Conservation (phyloP, 2,797 vertebrate genomes). For the Vultur gryphus region DNA sequence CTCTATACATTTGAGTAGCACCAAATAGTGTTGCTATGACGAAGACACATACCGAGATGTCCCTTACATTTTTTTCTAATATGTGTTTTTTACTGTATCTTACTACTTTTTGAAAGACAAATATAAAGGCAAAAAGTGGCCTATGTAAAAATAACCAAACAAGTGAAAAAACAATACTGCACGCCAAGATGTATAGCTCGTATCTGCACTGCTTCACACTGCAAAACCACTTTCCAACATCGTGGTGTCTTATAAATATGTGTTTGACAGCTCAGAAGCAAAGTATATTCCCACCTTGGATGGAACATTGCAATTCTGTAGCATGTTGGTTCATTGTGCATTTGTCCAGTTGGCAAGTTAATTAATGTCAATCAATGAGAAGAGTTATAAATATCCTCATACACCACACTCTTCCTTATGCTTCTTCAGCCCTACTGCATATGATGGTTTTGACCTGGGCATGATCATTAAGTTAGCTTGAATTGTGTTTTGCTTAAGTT, state of each 20-base stretch:
- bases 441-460: neutral
- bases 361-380: neutral
- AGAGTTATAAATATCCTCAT: neutral
- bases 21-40: neutral
- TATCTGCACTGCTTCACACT: neutral
- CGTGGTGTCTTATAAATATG: neutral
- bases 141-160: neutral
- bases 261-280: neutral
- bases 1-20: neutral
- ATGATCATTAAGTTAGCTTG: neutral
- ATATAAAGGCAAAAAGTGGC: neutral
- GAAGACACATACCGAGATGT: neutral
- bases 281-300: neutral
- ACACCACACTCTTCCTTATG: neutral
- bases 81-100: neutral
- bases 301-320: neutral
- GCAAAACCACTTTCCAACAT: neutral
- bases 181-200: neutral
- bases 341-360: conserved; percentile 23
- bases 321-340: neutral
- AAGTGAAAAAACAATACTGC: neutral
- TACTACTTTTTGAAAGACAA: neutral
- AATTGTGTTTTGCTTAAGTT: neutral
- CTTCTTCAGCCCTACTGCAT: neutral
- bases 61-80: neutral